A percentile compares a stretch with the other conserved stretches of the same genome.
Evolutionary conservation across 2,113 vertebrate genomes (phyloP).

Genomic region (Romanogobio albipinnatus): DNA sequence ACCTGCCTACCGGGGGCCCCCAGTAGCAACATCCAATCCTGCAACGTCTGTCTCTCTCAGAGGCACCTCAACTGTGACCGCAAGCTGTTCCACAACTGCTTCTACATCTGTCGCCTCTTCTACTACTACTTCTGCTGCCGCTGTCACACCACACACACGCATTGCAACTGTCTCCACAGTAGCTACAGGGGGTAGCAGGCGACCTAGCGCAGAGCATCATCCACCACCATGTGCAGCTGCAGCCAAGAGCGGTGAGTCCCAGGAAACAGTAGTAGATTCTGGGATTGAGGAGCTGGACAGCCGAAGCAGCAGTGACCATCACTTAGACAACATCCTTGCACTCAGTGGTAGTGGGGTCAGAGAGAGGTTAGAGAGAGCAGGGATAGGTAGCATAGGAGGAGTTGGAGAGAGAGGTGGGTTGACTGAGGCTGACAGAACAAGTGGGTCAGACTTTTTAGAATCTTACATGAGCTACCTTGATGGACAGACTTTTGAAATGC

Average conservation of each 20-base stretch:
- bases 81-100: conserved; percentile 51
- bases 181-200: conserved; percentile 54
- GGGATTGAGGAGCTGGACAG: conserved; percentile 94
- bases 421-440: conserved; percentile 72
- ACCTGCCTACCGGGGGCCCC: conserved; percentile 67
- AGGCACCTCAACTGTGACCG: conserved; percentile 61
- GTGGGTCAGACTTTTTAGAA: conserved; percentile 84
- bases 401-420: conserved; percentile 63
- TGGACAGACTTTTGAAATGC: conserved; percentile 86
- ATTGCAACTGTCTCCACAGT: conserved; percentile 62
- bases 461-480: conserved; percentile 94
- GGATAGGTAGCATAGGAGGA: conserved; percentile 59
- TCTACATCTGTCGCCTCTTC: conserved; percentile 60
- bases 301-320: conserved; percentile 92
- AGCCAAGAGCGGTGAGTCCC: conserved; percentile 77
- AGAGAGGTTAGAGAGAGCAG: conserved; percentile 68
- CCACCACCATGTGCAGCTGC: conserved; percentile 60
- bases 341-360: conserved; percentile 69
- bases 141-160: conserved; percentile 66
- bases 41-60: conserved; percentile 63
- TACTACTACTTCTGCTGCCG: conserved; percentile 64
- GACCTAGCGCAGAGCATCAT: conserved; percentile 64
- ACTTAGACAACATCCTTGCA: conserved; percentile 87
- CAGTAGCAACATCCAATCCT: conserved; percentile 55
- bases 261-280: conserved; percentile 88